Evolutionary conservation across 2,797 vertebrate genomes (phyloP), one percentile per base, ranked within the genome.

Genomic region (Chiroxiphia lanceolata): DNA sequence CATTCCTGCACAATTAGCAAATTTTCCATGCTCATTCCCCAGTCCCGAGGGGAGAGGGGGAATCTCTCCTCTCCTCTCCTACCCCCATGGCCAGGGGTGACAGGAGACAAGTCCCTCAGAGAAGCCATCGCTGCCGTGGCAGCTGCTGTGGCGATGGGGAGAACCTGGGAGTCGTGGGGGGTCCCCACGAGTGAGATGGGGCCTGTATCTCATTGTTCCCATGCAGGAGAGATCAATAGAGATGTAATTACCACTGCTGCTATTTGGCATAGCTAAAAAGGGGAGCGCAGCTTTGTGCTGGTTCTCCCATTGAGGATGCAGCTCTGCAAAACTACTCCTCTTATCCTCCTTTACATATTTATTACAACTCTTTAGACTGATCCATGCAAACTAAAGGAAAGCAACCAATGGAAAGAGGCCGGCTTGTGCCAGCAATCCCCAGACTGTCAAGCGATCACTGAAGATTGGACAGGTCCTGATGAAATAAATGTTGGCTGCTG

Each of bases 401-500:
- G 90, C 95, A 76, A 96, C 97, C 94, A 96, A 97, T 95, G 81
- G 95, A 85, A 88, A 86, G 95, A 79, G 90, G 78, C 81, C 1
- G 56, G 67, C 88, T 95, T 74, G 95, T 97, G 94, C 95, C 97
- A 96, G 96, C 97, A 98, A 98, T 98, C 98, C 97, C 97, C 87
- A 95, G 97, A 97, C 98, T 98, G 98, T 98, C 98, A 99, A 98
- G 94, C 94, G 95, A 97, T 98, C 98, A 97, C 94, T 96, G 96
- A 98, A 98, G 98, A 98, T 98, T 98, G 98, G 98, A 98, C 98
- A 98, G 98, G 98, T 97, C 97, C 98, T 98, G 98, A 99, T 99
- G 98, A 98, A 99, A 99, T 99, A 98, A 99, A 98, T 97, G 98
- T 98, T 98, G 98, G 98, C 98, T 99, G 98, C 99, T 99, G 99